A percentile compares a stretch with the other conserved stretches of the same genome.
Evolutionary conservation across 1,140 invertebrate species (phyloP).

Genomic region (Ostrea edulis): DNA sequence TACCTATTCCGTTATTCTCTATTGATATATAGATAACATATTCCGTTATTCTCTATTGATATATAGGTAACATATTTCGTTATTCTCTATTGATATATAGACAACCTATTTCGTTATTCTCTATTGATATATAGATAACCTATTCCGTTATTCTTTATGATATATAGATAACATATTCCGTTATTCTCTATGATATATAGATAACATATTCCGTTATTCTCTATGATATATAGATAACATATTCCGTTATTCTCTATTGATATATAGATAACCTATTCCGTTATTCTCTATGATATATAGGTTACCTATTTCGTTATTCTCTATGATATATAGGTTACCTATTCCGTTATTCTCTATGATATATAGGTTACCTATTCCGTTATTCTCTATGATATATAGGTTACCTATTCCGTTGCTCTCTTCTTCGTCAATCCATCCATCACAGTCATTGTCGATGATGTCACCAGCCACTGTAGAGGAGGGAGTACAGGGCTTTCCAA

Average conservation of each 20-base stretch:
- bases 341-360: background rate
- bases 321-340: background rate
- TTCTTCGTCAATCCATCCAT: conserved; percentile 60
- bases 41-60: background rate
- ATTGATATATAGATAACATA: background rate
- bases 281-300: too few relatives aligned
- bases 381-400: background rate
- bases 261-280: background rate
- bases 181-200: too few relatives aligned
- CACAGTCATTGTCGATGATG: conserved; percentile 59
- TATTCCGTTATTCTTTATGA: background rate
- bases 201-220: background rate
- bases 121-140: background rate
- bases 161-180: too few relatives aligned
- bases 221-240: background rate
- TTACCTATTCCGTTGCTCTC: conserved; percentile 33
- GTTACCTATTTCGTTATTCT: background rate
- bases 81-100: too few relatives aligned
- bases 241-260: background rate
- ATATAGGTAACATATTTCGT: too few relatives aligned
- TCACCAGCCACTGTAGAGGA: conserved; percentile 48
- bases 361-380: background rate
- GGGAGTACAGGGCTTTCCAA: conserved; percentile 13
- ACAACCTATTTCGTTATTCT: background rate
- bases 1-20: background rate